Base-by-base conservation (phyloP, 2,888 invertebrate species). In the Sarcophaga subvicina region DNA sequence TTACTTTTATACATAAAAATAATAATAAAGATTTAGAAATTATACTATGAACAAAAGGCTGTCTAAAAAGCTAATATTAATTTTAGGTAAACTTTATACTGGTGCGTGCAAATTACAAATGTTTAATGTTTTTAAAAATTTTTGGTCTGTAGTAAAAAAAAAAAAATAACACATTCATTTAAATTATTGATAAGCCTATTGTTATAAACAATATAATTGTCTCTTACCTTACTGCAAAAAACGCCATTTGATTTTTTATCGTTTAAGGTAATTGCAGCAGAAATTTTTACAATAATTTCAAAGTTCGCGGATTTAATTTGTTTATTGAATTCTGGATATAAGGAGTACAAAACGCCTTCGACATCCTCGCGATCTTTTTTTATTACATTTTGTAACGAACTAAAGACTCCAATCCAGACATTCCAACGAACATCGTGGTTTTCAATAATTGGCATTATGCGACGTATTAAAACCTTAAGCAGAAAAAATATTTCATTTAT, bases 381-480 rank as follows among this genome's bases (percentile, higher is more conserved):
- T 3, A 93, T 87, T 64, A 94, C 92, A 88, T 89, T 91, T 78
- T 92, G 93, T 67, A 94, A 88, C 3, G 93, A 91, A 45, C 91
- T 89, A 76, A 94, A 93, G 6, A 94, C 91, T 5, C 91, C 92
- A 84, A 90, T 90, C 93, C 93, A 94, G 14, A 94, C 91, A 22
- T 89, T 91, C 94, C 93, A 94, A 60, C 92, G 92, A 72, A 92
- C 88, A 22, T 89, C 89, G 76, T 92, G 90, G 80, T 92, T 91
- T 59, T 90, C 90, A 88, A 94, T 91, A 64, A 92, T 95, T 0
- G 95, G 94, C 91, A 97, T 93, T 90, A 97, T 95, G 83, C 97
- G 95, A 47, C 95, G 93, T 75, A 97, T 92, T 81, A 97, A 92
- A 91, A 95, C 94, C 96, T 97, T 92, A 27, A 92, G 93, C 60